Base-by-base conservation (phyloP, 2,797 vertebrate genomes). In the Austrolebias charrua region DNA sequence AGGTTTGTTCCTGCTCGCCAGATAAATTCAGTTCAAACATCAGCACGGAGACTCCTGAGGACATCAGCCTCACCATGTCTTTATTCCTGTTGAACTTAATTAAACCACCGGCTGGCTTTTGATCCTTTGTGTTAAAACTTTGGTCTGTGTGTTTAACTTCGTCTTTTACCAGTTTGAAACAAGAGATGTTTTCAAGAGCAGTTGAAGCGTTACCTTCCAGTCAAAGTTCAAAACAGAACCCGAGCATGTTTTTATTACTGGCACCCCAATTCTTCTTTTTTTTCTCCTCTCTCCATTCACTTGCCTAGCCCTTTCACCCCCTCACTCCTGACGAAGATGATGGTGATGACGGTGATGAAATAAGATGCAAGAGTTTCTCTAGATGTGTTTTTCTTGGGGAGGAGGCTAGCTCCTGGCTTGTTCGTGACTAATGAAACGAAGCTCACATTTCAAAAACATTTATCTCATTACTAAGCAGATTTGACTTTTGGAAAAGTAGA, bases 391-490 rank as follows among this genome's bases (percentile, higher is more conserved):
- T 92, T 91, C 84, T 87, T 80, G 83, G 85, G 88, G 84, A 87
- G 86, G 82, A 89, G 91, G 85, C 89, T 92, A 87, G 92, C 92
- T 92, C 89, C 91, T 88, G 92, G 90, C 92, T 89, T 90, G 88
- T 90, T 92, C 88, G 88, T 89, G 88, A 91, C 86, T 91, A 91
- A 91, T 92, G 90, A 90, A 90, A 91, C 86, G 81, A 89, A 91
- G 89, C 87, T 88, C 86, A 87, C 85, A 85, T 91, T 91, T 90
- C 86, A 91, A 92, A 93, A 93, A 89, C 90, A 92, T 92, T 92
- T 89, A 91, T 88, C 89, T 91, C 88, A 91, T 93, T 93, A 92
- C 89, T 89, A 92, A 92, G 91, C 91, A 92, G 77, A 90, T 91
- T 91, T 90, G 85, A 85, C 83, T 90, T 84, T 73, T 73, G 73